Conservation (phyloP, 2,888 invertebrate species). For the Tenthredo mesomela region DNA sequence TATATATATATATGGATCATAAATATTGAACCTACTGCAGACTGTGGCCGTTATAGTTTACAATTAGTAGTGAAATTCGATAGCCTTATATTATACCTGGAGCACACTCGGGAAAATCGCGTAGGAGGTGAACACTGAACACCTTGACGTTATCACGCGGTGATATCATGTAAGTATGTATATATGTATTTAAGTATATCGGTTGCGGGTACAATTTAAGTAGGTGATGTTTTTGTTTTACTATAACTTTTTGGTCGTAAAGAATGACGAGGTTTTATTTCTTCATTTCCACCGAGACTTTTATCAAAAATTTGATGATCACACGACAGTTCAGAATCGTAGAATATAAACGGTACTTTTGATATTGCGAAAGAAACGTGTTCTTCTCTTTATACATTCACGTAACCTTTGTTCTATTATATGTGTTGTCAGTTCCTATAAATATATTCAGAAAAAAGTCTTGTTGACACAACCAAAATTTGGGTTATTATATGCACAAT, state of each 20-base stretch:
- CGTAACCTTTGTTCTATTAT: no score
- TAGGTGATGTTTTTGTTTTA: neutral
- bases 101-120: neutral
- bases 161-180: neutral
- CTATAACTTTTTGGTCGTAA: neutral
- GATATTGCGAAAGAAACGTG: no score
- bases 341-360: no score
- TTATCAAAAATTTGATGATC: neutral
- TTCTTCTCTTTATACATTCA: no score
- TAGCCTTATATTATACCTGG: neutral
- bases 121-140: neutral
- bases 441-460: no score
- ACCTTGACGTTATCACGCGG: constrained; percentile 2
- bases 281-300: neutral
- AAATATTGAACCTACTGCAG: neutral
- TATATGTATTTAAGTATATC: no score
- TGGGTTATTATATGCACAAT: no score
- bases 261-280: neutral
- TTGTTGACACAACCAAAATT: no score
- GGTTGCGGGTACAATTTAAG: neutral
- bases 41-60: neutral
- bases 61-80: neutral
- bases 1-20: no score
- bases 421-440: no score
- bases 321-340: no score